Evolutionary conservation across 1,140 invertebrate genomes (phyloP), one percentile per base, ranked within the genome.

Genomic region (Chelonus insularis): DNA sequence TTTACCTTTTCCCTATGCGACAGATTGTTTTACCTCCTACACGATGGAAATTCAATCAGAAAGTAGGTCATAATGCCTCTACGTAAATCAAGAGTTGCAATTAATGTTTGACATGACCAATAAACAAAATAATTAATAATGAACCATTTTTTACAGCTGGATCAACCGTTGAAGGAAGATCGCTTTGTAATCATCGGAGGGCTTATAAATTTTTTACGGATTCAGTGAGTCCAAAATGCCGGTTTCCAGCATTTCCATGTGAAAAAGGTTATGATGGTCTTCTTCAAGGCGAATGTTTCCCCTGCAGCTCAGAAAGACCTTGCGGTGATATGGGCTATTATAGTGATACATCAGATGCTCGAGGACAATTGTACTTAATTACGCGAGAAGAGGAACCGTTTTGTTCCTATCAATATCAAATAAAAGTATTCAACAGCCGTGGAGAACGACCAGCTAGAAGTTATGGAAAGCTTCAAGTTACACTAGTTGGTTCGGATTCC

Each of bases 311-410:
- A 11, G 79, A 83, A 7, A 75, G 83, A 4, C 78, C 84, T 1
- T 97, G 95, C 74, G 92, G 92, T 9, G 91, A 92, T 71, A 97
- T 98, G 95, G 95, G 95, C 1, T 97, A 94, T 80, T 95, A 95
- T 75, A 93, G 95, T 1, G 90, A 96, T 75, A 79, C 87, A 5
- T 91, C 91, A 0, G 84, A 86, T 2, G 92, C 90, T 0, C 81
- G 92, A 14, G 93, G 94, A 0, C 88, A 91, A 62, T 83, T 95
- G 0, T 97, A 93, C 72, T 77, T 96, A 11, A 81, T 95, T 0
- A 97, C 94, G 0, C 85, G 94, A 64, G 93, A 96, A 59, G 92
- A 94, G 68, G 93, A 96, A 75, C 94, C 94, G 0, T 96, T 96
- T 76, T 96, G 94, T 79, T 93, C 93, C 0, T 92, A 95, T 78